Evolutionary conservation across 2,797 vertebrate genomes (phyloP), one percentile per base, ranked within the genome.

Genomic region (Characodon lateralis): DNA sequence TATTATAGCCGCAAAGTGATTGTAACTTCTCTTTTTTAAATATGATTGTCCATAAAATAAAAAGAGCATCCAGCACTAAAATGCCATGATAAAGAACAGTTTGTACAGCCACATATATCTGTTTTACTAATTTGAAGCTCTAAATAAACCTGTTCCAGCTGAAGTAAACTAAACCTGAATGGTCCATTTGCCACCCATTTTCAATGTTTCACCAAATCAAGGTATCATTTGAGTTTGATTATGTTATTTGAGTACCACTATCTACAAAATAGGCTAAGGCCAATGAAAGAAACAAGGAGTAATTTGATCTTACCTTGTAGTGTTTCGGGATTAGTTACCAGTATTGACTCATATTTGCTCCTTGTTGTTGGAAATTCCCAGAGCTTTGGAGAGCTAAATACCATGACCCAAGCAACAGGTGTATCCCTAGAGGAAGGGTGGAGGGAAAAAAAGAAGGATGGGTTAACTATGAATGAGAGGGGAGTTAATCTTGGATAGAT

Each of bases 401-500:
- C 10, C 28, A 58, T 61, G 71, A 61, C 73, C 72, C n/a, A 4
- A 81, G 61, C 74, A 81, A 92, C 92, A 93, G 92, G 93, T 94
- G 91, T 87, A 87, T 84, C 72, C 77, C 80, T 9, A 70, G 84
- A 88, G 87, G 83, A 83, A 85, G 89, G 85, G 89, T 82, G 88
- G 89, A 79, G 77, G 74, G 65, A 41, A 69, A 65, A 58, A 73
- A 48, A 79, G 71, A 8, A 78, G 84, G 87, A 75, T 83, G 87
- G 78, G 24, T n/a, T n/a, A 68, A 14, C 39, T 5, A 43, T 71
- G 61, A 77, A 48, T 24, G 35, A n/a, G 9, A 24, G 3, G 16
- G 48, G 20, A 48, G 51, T 43, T 56, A 26, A 35, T 79, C 28
- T 65, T 28, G 43, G n/a, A 63, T 61, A 46, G 65, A 59, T 71